Base-by-base conservation (phyloP, 2,797 vertebrate species). In the Euthynnus affinis region DNA sequence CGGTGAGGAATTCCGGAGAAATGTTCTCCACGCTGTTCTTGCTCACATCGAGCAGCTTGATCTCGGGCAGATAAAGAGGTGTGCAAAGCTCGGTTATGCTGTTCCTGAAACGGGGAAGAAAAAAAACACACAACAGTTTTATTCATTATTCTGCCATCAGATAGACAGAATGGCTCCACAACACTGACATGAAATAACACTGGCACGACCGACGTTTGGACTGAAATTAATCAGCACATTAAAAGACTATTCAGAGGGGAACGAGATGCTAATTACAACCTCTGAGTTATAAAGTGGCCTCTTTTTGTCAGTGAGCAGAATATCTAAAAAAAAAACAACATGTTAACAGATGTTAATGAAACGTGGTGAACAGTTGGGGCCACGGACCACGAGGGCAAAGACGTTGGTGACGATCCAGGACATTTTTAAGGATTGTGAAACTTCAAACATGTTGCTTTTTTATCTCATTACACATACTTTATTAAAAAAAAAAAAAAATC, bases 41-140 rank as follows among this genome's bases (percentile, higher is more conserved):
- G 90, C 96, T 97, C 80, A 99, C 89, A 23, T 99, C 98, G 48
- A 99, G 93, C 87, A 95, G 90, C 87, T 94, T 97, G 85, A 99
- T 78, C 84, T 98, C 96, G 44, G 95, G 93, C 65, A 99, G 95
- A 85, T 66, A 82, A 20, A 97, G 84, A 1, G 95, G 93, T 4
- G 83, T 76, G 60, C 74, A 74, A 52, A 97, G 92, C 66, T 93
- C 92, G 2, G 92, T 88, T 46, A 99, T 93, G 75, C 92, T 92
- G 93, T 99, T 99, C 12, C 34, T 94, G 80, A 27, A 78, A n/a
- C 9, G 60, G 5, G 14, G 34, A 40, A 9, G 27, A 3, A 48
- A 44, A n/a, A n/a, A n/a, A n/a, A n/a, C n/a, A n/a, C n/a, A 22
- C 1, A 27, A n/a, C 23, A 18, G 14, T 20, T 37, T 13, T 6